Base-by-base conservation (phyloP, 2,113 vertebrate genomes). In the Siniperca knerii region DNA sequence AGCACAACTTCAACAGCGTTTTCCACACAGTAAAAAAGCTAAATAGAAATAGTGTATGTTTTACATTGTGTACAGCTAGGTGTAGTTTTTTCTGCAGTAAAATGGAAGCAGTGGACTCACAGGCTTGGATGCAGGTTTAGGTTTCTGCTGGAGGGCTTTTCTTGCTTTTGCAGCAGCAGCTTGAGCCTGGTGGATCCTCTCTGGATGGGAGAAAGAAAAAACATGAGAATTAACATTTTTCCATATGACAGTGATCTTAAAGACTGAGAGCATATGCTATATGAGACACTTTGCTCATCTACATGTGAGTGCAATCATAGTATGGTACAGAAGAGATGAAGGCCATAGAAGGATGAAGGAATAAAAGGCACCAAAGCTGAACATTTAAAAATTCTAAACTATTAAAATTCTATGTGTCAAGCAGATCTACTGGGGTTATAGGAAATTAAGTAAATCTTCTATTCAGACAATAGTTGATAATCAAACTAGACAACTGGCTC, bases 111-210 rank as follows among this genome's bases (percentile, higher is more conserved):
- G 48, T 35, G 52, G 6, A 96, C 96, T 94, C 94, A 99, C 98
- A 81, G 96, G 95, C 89, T 99, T 99, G 52, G 98, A 93, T 0
- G 97, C 95, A 37, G 97, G 98, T 93, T 99, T 99, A 0, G 98
- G 97, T 86, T 99, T 99, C 93, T 99, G 98, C 86, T 99, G 98
- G 60, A 99, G 96, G 50, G 98, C 98, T 92, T 99, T 99, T 85
- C 97, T 97, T 79, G 98, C 98, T 92, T 99, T 99, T 33, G 98
- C 98, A 29, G 98, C 98, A 71, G 98, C 98, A 70, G 98, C 98
- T 75, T 99, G 98, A 68, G 98, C 98, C 52, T 99, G 98, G 86
- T 99, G 98, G 75, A 99, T 99, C 81, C 97, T 93, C 94, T 99
- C 98, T 99, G 95, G 21, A 89, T 42, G 8, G 65, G 87, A 85